Evolutionary conservation across 2,888 invertebrate genomes (phyloP).

Genomic region (Rhogogaster chlorosoma): DNA sequence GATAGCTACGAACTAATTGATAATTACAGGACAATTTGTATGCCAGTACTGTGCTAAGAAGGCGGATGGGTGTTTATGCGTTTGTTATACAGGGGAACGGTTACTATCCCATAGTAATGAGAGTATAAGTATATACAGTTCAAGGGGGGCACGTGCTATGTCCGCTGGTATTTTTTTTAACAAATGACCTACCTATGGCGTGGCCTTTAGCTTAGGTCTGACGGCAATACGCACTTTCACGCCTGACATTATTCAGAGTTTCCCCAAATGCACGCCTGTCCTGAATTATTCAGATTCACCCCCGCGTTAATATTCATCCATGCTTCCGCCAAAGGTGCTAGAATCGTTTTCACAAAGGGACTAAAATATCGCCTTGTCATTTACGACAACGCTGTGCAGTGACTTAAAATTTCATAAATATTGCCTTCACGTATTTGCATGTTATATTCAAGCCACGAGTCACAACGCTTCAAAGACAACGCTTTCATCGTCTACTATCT

Average conservation of each 20-base stretch:
- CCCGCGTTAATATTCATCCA: constrained; percentile 51
- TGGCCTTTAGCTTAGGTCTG: not conserved
- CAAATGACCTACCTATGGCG: constrained; percentile 4
- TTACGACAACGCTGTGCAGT: constrained; percentile 49
- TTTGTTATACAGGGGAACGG: not conserved
- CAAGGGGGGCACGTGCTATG: not conserved
- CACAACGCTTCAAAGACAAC: constrained; percentile 38
- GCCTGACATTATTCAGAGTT: constrained; percentile 46
- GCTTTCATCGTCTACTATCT: constrained; percentile 32
- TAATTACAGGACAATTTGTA: constrained; percentile 26
- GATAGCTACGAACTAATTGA: constrained; percentile 20
- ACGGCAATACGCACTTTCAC: constrained; percentile 44
- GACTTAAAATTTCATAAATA: constrained; percentile 53
- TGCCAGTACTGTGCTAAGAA: not conserved
- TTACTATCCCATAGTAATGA: not conserved
- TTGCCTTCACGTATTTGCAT: constrained; percentile 45
- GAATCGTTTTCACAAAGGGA: constrained; percentile 53
- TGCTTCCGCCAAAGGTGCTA: constrained; percentile 49
- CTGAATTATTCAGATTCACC: constrained; percentile 49
- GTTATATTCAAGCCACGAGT: constrained; percentile 47
- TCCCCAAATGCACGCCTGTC: constrained; percentile 43
- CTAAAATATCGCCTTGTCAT: constrained; percentile 54
- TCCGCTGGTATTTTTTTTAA: constrained; percentile 4
- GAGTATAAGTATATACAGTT: not conserved
- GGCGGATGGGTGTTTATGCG: constrained; percentile 2